Conservation (phyloP, 2,888 invertebrate genomes). For the Tigriopus californicus region DNA sequence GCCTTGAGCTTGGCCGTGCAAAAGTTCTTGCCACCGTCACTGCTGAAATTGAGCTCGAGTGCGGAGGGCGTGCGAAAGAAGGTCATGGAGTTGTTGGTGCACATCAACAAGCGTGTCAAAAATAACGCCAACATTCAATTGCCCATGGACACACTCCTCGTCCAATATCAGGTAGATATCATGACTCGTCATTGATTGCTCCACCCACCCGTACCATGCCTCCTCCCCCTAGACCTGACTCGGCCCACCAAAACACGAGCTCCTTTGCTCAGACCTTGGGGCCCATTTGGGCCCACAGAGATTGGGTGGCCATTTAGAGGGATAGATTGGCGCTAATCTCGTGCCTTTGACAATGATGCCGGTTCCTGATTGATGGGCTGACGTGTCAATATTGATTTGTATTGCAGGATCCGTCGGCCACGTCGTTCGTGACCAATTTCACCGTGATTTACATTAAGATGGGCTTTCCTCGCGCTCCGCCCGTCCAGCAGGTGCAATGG, state of each 20-base stretch:
- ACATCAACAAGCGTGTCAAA: conserved; percentile 74
- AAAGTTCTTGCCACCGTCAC: conserved; percentile 66
- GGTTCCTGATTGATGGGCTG: too few species aligned
- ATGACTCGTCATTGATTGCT: conserved; percentile 13
- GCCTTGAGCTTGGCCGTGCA: conserved; percentile 59
- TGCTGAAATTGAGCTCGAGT: conserved; percentile 69
- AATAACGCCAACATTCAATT: conserved; percentile 62
- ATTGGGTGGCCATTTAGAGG: too few species aligned
- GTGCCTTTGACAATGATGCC: too few species aligned
- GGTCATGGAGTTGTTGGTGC: conserved; percentile 77
- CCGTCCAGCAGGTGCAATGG: neutral
- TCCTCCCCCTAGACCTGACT: too few species aligned
- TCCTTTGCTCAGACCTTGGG: too few species aligned
- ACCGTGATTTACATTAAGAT: conserved; percentile 79
- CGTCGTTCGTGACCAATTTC: conserved; percentile 71
- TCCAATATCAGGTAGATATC: conserved; percentile 41
- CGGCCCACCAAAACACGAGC: too few species aligned
- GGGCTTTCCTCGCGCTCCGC: conserved; percentile 53
- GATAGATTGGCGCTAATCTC: too few species aligned
- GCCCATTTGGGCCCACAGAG: too few species aligned
- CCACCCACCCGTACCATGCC: too few species aligned
- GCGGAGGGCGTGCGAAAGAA: conserved; percentile 59
- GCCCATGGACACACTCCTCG: conserved; percentile 61
- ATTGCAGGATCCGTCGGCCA: conserved; percentile 41
- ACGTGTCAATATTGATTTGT: too few species aligned